phyloP scores from a whole-genome alignment of 2,888 invertebrate species.

The Hemaris fuciformis region DNA sequence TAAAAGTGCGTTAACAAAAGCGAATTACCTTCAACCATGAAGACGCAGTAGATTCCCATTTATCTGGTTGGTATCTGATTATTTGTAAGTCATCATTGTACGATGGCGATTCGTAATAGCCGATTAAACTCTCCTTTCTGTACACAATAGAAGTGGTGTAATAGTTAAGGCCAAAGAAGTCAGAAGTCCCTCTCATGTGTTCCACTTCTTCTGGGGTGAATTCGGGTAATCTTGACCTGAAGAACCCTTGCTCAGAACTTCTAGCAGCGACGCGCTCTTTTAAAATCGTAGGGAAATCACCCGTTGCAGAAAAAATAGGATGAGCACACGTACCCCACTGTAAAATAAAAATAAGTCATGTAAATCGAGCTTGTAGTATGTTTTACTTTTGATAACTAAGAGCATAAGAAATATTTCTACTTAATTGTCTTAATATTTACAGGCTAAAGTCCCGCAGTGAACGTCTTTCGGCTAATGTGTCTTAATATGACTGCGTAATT shows the following conservation, averaged over 20 bases:
- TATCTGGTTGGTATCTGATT: constrained; percentile 18
- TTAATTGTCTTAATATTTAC: too few species aligned
- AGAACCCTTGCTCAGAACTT: constrained; percentile 44
- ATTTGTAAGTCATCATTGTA: constrained; percentile 32
- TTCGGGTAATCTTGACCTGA: constrained; percentile 44
- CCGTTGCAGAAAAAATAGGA: constrained; percentile 65
- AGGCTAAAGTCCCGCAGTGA: too few species aligned
- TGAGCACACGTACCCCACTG: constrained; percentile 65
- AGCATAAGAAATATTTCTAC: too few species aligned
- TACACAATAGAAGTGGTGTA: constrained; percentile 76
- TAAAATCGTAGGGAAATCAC: constrained; percentile 73
- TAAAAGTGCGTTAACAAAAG: background rate
- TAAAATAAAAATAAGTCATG: too few species aligned
- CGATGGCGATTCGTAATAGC: constrained; percentile 29
- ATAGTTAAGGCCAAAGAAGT: constrained; percentile 82
- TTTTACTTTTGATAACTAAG: too few species aligned
- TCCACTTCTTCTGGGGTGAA: constrained; percentile 44
- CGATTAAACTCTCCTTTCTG: constrained; percentile 33
- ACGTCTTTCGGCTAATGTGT: too few species aligned
- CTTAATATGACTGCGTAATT: too few species aligned
- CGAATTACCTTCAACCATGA: constrained; percentile 11
- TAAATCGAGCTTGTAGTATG: too few species aligned
- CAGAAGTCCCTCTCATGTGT: constrained; percentile 47
- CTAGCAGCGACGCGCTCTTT: constrained; percentile 58
- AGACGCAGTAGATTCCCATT: constrained; percentile 43